Conservation (phyloP, 1,140 invertebrate species). For the Bicyclus anynana region DNA sequence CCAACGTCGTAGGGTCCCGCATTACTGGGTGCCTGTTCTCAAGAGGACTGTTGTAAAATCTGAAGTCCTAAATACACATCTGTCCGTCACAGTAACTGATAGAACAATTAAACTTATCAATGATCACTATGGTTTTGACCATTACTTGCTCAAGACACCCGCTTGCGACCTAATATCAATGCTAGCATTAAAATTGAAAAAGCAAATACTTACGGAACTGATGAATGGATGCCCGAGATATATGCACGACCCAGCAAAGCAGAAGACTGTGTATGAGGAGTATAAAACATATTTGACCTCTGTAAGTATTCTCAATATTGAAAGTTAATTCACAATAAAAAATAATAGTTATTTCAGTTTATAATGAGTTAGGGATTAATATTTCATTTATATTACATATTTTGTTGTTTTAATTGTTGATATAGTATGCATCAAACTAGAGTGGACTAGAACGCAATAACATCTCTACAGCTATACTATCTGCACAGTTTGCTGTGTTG, state of each 20-base stretch:
- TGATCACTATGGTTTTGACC: constrained; percentile 95
- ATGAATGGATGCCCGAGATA: constrained; percentile 86
- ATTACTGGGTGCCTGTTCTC: constrained; percentile 92
- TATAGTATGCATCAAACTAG: too few species aligned
- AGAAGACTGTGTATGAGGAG: constrained; percentile 86
- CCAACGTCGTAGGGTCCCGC: constrained; percentile 81
- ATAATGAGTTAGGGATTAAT: too few species aligned
- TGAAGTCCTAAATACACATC: constrained; percentile 93
- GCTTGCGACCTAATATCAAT: constrained; percentile 92
- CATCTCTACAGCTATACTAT: too few species aligned
- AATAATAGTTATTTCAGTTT: too few species aligned
- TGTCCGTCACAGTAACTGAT: constrained; percentile 88
- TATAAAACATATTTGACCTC: constrained; percentile 90
- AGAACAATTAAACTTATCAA: constrained; percentile 91
- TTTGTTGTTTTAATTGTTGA: too few species aligned
- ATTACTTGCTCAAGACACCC: constrained; percentile 94
- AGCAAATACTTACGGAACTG: constrained; percentile 88
- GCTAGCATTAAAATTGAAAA: constrained; percentile 89
- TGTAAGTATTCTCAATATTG: constrained; percentile 76
- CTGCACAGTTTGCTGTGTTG: too few species aligned
- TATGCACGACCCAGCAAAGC: constrained; percentile 83
- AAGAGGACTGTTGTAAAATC: constrained; percentile 91
- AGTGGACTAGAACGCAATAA: too few species aligned
- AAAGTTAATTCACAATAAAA: not conserved
- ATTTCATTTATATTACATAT: too few species aligned